These are phyloP conservation scores for Aricia artaxerxes DNA, from an alignment of 2,888 invertebrate species.

Conservation along the genomic window DNA sequence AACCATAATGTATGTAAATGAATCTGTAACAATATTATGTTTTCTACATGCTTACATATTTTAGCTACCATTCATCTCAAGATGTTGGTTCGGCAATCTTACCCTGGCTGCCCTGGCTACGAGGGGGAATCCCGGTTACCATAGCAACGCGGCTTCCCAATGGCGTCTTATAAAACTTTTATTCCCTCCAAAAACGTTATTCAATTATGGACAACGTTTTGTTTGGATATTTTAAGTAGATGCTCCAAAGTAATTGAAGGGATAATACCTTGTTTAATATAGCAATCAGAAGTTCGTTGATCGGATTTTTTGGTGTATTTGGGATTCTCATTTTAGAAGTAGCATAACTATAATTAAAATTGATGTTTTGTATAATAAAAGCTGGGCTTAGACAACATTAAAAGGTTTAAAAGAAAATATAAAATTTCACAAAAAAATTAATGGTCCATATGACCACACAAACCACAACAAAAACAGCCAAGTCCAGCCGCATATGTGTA, in stretches of 20 bases:
- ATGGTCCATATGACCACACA: background rate
- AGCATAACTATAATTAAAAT: background rate
- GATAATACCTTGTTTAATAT: background rate
- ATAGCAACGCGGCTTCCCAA: constrained; percentile 40
- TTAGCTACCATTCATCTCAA: background rate
- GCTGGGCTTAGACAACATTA: background rate
- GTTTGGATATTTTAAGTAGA: constrained; percentile 1
- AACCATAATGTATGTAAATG: background rate
- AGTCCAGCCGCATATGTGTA: background rate
- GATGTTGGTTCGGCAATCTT: background rate
- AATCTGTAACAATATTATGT: background rate
- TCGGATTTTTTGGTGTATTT: background rate
- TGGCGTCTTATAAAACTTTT: constrained; percentile 8
- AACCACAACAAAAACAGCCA: background rate
- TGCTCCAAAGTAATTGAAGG: background rate
- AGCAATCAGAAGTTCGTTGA: background rate
- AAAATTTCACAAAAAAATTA: background rate
- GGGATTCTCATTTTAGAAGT: background rate
- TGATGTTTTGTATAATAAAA: too few species aligned
- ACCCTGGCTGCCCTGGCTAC: background rate
- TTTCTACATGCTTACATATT: background rate
- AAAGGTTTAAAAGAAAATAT: background rate
- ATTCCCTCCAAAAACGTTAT: background rate
- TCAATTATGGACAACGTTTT: constrained; percentile 18
- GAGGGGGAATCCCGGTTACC: constrained; percentile 41